A percentile compares a stretch with the other conserved stretches of the same genome.
Conservation (phyloP, 1,140 invertebrate genomes). For the Bombus breviceps region DNA sequence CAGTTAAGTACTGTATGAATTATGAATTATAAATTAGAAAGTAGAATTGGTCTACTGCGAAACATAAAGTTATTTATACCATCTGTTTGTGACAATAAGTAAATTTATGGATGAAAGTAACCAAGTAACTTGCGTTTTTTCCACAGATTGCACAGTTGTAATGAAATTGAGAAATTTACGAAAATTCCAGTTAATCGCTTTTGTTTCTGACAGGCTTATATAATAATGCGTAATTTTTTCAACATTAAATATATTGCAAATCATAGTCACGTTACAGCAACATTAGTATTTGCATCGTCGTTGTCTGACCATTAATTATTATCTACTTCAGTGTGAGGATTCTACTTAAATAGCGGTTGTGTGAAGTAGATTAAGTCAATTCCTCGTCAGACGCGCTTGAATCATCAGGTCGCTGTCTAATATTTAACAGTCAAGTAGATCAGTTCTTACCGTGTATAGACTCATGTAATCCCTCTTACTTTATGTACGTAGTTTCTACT, state of each 20-base stretch:
- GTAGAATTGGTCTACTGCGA: too few relatives aligned
- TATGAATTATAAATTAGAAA: too few relatives aligned
- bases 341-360: not conserved
- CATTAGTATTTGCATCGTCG: not conserved
- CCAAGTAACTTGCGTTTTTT: too few relatives aligned
- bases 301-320: not conserved
- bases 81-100: not conserved
- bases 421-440: not conserved
- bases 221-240: too few relatives aligned
- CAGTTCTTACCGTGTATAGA: not conserved
- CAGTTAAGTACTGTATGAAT: too few relatives aligned
- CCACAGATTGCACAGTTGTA: too few relatives aligned
- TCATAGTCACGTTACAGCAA: not conserved
- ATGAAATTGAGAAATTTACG: not conserved
- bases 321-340: not conserved
- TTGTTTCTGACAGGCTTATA: too few relatives aligned
- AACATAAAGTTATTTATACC: too few relatives aligned
- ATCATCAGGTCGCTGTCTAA: not conserved
- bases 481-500: not conserved
- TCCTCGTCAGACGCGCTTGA: not conserved
- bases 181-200: not conserved
- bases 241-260: not conserved
- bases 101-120: not conserved
- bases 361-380: constrained; percentile 10
- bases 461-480: not conserved